phyloP scores from a whole-genome alignment of 2,888 invertebrate species.

The Synergus umbraculus region DNA sequence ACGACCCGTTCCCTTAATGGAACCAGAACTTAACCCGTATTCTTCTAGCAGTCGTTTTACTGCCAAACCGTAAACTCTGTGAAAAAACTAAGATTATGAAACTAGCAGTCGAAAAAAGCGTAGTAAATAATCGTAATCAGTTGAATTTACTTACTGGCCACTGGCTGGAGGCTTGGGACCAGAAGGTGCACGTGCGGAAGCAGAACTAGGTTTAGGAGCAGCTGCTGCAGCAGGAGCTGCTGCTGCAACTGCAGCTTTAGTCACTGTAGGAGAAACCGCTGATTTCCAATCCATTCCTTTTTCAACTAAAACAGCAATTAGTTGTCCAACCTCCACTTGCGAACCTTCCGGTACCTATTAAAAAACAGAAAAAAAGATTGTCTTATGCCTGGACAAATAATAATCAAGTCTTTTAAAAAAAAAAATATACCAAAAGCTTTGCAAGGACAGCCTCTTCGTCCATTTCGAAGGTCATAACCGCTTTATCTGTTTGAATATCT shows the following conservation, averaged over 20 bases:
- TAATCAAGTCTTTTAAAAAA: background rate
- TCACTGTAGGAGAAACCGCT: slow-evolving; percentile 72
- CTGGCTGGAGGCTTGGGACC: slow-evolving; percentile 58
- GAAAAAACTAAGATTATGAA: slow-evolving; percentile 33
- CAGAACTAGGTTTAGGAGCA: slow-evolving; percentile 40
- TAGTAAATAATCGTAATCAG: slow-evolving; percentile 39
- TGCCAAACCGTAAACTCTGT: slow-evolving; percentile 80
- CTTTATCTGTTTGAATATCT: slow-evolving; percentile 84
- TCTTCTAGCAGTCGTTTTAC: slow-evolving; percentile 81
- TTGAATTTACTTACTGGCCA: slow-evolving; percentile 66
- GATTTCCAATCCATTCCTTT: slow-evolving; percentile 82
- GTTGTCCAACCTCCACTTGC: slow-evolving; percentile 78
- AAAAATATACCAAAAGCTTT: slow-evolving; percentile 79
- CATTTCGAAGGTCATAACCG: slow-evolving; percentile 81
- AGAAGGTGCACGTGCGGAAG: slow-evolving; percentile 46
- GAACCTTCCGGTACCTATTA: slow-evolving; percentile 77
- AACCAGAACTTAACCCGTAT: slow-evolving; percentile 78
- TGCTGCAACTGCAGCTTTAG: slow-evolving; percentile 47
- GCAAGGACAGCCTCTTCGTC: slow-evolving; percentile 82
- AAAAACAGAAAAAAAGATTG: background rate
- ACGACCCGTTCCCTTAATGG: slow-evolving; percentile 80
- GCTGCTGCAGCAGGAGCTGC: slow-evolving; percentile 45
- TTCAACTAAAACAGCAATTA: slow-evolving; percentile 81
- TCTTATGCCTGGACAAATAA: background rate
- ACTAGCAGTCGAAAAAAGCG: slow-evolving; percentile 23